These are phyloP conservation scores for Trichonephila inaurata DNA, from an alignment of 1,140 invertebrate species.

Conservation along the genomic window DNA sequence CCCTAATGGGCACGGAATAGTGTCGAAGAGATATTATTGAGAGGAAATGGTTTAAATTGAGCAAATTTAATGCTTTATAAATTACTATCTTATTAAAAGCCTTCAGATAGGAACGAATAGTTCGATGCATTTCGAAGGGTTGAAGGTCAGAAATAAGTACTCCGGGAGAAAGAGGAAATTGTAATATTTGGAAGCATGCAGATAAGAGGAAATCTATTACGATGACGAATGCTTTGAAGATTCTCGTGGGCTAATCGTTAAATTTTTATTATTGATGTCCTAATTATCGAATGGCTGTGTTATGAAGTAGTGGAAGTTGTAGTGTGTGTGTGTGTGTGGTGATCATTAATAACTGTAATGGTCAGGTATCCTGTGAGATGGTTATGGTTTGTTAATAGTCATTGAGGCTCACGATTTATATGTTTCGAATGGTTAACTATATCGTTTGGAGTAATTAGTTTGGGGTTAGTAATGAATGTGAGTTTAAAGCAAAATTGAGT, in stretches of 20 bases:
- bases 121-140: neutral
- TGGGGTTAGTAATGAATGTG: no score
- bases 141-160: neutral
- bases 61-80: conserved; percentile 64
- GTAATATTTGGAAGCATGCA: neutral
- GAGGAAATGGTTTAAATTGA: neutral
- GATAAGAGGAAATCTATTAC: neutral
- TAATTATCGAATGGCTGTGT: neutral
- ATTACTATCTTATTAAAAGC: conserved; percentile 60
- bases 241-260: neutral
- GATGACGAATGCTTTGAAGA: neutral
- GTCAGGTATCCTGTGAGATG: neutral
- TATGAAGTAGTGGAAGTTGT: neutral
- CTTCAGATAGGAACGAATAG: neutral
- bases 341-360: neutral
- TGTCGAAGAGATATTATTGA: conserved; percentile 17
- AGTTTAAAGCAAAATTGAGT: no score
- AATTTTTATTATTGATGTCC: conserved; percentile 3
- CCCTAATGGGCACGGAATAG: conserved; percentile 9
- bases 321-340: neutral
- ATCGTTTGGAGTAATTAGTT: neutral
- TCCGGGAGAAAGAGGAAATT: neutral
- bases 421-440: neutral
- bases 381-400: neutral
- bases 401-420: neutral